Conservation (phyloP, 1,140 invertebrate genomes). For the Spodoptera frugiperda region DNA sequence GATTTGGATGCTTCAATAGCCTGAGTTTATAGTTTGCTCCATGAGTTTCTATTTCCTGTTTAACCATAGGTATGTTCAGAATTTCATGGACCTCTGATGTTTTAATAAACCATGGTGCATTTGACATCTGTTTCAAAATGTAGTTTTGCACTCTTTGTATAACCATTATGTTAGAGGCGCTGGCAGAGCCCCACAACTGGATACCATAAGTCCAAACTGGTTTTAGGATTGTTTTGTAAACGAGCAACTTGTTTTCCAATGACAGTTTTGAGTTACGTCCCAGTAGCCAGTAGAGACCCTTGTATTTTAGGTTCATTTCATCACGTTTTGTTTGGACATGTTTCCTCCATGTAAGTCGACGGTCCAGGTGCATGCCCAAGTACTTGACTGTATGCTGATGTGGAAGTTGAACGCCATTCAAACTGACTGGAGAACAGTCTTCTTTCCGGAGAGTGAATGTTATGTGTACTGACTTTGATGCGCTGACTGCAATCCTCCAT, state of each 20-base stretch:
- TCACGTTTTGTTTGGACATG: slow-evolving; percentile 55
- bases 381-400: neutral
- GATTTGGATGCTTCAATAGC: too few species aligned
- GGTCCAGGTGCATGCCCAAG: neutral
- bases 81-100: slow-evolving; percentile 63
- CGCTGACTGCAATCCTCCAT: neutral
- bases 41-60: slow-evolving; percentile 61
- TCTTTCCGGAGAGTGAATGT: neutral
- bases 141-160: slow-evolving; percentile 50
- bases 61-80: slow-evolving; percentile 12
- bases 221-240: too few species aligned
- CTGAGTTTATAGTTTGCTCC: too few species aligned
- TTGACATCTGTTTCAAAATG: slow-evolving; percentile 9
- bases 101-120: slow-evolving; percentile 52
- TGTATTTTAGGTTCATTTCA: slow-evolving; percentile 46
- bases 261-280: slow-evolving; percentile 42
- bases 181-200: slow-evolving; percentile 62
- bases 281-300: slow-evolving; percentile 50
- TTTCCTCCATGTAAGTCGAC: slow-evolving; percentile 49
- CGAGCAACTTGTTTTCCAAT: slow-evolving; percentile 42
- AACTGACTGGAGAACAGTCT: neutral
- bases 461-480: neutral
- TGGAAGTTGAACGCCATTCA: neutral
- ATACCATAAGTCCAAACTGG: neutral
- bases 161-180: slow-evolving; percentile 66